Percentiles rank a stretch among this genome's conserved stretches.
Evolutionary conservation across 2,797 vertebrate genomes (phyloP).

Genomic region (Acanthopagrus latus): DNA sequence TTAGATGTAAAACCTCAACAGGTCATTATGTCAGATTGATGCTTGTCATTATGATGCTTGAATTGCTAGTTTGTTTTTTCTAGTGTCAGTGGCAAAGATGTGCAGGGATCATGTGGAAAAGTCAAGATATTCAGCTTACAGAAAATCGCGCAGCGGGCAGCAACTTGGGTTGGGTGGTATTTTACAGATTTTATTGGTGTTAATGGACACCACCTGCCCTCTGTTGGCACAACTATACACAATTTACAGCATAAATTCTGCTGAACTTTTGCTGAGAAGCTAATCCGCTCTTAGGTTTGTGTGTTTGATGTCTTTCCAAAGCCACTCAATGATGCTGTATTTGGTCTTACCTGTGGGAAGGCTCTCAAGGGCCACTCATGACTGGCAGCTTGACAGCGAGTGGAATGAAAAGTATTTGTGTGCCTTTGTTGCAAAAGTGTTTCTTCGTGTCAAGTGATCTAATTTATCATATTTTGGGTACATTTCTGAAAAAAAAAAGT

Average conservation of each 20-base stretch:
- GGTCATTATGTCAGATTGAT: background rate
- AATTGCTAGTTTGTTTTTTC: background rate
- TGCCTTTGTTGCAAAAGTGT: background rate
- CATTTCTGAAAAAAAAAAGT: too few relatives aligned
- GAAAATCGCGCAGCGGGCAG: too few relatives aligned
- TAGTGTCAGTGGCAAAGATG: background rate
- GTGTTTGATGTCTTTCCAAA: background rate
- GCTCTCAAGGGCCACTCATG: background rate
- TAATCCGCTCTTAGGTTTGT: background rate
- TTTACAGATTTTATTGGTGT: background rate
- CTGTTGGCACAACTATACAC: background rate
- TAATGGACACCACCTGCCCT: background rate
- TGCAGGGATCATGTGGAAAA: background rate
- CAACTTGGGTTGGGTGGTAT: background rate
- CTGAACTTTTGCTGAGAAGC: background rate
- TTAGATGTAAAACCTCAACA: background rate
- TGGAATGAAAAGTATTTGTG: background rate
- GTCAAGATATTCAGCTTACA: too few relatives aligned
- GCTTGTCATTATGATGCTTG: too few relatives aligned
- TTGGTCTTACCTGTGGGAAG: background rate
- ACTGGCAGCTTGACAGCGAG: background rate
- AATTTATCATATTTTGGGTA: too few relatives aligned
- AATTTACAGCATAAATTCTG: background rate
- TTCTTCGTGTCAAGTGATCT: too few relatives aligned
- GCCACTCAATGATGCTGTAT: background rate